phyloP scores from a whole-genome alignment of 2,113 vertebrate species.

The Natator depressus region DNA sequence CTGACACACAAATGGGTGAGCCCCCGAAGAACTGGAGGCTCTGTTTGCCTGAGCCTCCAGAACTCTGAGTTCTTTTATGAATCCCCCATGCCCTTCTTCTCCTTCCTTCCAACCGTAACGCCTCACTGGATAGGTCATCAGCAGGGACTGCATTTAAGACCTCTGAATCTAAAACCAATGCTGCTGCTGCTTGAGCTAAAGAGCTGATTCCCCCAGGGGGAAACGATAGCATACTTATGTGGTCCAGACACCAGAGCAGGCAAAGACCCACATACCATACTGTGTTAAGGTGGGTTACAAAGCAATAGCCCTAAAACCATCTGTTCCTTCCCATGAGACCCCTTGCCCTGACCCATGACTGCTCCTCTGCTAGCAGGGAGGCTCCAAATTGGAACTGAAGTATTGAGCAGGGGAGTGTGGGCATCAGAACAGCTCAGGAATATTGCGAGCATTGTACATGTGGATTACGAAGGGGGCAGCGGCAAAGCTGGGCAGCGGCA shows the following conservation, averaged over 20 bases:
- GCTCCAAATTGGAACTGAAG: not conserved
- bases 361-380: not conserved
- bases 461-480: not conserved
- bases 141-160: not conserved
- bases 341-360: not conserved
- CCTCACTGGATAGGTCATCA: not conserved
- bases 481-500: not conserved
- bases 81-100: not conserved
- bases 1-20: conserved; percentile 42
- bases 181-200: not conserved
- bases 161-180: not conserved
- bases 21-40: conserved; percentile 60
- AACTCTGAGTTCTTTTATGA: fast-evolving
- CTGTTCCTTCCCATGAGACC: not conserved
- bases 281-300: fast-evolving
- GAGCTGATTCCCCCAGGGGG: not conserved
- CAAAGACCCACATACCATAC: fast-evolving
- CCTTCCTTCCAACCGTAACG: not conserved
- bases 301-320: not conserved
- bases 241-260: fast-evolving
- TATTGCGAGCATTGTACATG: not conserved
- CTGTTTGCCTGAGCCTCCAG: not conserved
- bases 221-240: fast-evolving
- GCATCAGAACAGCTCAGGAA: not conserved
- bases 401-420: not conserved